Base-by-base conservation (phyloP, 2,888 invertebrate genomes). In the Ceriagrion tenellum region DNA sequence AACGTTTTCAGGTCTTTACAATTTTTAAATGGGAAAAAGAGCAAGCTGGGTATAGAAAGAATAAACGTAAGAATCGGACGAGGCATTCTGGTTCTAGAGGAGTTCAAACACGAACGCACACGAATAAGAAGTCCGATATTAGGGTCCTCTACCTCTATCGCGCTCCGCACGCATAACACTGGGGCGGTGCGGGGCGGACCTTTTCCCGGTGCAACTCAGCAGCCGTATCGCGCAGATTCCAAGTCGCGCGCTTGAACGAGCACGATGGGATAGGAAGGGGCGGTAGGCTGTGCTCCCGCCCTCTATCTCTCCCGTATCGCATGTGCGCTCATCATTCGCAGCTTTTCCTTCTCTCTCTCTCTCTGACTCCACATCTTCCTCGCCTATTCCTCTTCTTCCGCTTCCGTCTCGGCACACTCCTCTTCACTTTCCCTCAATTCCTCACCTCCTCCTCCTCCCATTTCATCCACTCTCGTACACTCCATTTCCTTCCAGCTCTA, bases 151-250 rank as follows among this genome's bases (percentile, higher is more conserved):
- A 18, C 16, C 81, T 8, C 16, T 10, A 18, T 23, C 69, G 16
- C 3, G 26, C 26, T 26, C 40, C 63, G n/a, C 1, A n/a, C 47
- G 13, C 23, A 55, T 56, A 30, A 55, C n/a, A 23, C 23, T 23
- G 55, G n/a, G n/a, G 0, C 90, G n/a, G n/a, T n/a, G 56, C 4
- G 55, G 56, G 55, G n/a, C n/a, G 30, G 56, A 55, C 47, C 56
- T 93, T 40, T 69, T 30, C 69, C 90, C 69, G 35, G 63, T 12
- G n/a, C 35, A 63, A 59, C 59, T 16, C 16, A 56, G 59, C 59
- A 2, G 16, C n/a, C 30, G 59, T 56, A 91, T 91, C 59, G 30
- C 91, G 56, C 90, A 56, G n/a, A 91, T 91, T 91, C 91, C 56
- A 91, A 59, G 91, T 91, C 59, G 35, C 59, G 91, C 56, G 35